These are phyloP conservation scores for Drosophila punjabiensis DNA, from an alignment of 1,140 invertebrate species.

Conservation along the genomic window DNA sequence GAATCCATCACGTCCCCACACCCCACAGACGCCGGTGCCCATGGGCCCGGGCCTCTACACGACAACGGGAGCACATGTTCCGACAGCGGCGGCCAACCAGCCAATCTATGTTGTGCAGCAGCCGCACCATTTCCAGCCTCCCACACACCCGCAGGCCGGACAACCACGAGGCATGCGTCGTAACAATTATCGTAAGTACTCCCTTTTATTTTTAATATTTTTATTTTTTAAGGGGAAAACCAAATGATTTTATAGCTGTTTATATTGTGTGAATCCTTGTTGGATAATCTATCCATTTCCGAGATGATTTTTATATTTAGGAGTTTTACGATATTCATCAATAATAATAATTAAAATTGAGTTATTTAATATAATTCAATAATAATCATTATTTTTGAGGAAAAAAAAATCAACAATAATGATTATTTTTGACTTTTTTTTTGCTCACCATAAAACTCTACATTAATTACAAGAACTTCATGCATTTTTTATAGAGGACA, in stretches of 20 bases:
- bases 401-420: too few relatives aligned
- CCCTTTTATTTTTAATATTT: not conserved
- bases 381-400: too few relatives aligned
- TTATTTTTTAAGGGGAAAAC: not conserved
- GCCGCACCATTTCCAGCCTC: conserved; percentile 86
- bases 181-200: conserved; percentile 72
- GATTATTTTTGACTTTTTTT: too few relatives aligned
- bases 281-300: too few relatives aligned
- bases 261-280: too few relatives aligned
- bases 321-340: too few relatives aligned
- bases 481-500: too few relatives aligned
- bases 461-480: too few relatives aligned
- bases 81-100: conserved; percentile 57
- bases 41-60: conserved; percentile 78
- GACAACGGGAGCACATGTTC: conserved; percentile 65
- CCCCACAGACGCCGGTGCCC: conserved; percentile 92
- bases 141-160: conserved; percentile 85
- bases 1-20: conserved; percentile 90
- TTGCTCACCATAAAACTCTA: too few relatives aligned
- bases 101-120: conserved; percentile 86
- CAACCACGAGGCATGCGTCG: conserved; percentile 74
- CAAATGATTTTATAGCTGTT: not conserved
- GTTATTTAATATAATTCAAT: too few relatives aligned
- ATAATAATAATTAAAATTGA: too few relatives aligned
- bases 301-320: too few relatives aligned